phyloP scores from a whole-genome alignment of 2,797 vertebrate species.

The Periparus ater region DNA sequence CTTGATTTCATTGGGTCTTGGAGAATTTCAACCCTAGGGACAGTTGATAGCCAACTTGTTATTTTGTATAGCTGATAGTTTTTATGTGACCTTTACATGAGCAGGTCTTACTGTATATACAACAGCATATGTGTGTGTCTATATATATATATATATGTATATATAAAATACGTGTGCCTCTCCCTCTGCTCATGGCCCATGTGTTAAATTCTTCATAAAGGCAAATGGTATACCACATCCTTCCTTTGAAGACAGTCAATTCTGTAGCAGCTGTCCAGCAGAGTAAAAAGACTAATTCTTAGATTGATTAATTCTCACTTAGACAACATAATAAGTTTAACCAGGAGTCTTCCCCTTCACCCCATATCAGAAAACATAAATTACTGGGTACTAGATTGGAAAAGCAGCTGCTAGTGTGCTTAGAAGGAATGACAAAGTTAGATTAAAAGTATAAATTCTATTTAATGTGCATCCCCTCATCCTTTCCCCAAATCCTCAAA shows the following conservation, averaged over 20 bases:
- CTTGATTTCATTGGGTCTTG: slow-evolving; percentile 36
- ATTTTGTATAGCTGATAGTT: slow-evolving; percentile 10
- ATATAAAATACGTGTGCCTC: background rate
- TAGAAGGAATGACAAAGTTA: background rate
- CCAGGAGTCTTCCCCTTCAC: background rate
- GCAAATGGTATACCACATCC: background rate
- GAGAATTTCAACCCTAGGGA: slow-evolving; percentile 20
- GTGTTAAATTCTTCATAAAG: background rate
- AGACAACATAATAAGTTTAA: background rate
- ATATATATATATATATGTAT: background rate
- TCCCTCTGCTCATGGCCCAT: background rate
- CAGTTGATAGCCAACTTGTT: background rate
- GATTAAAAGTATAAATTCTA: background rate
- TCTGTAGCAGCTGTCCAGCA: background rate
- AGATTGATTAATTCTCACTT: background rate
- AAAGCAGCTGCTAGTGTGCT: background rate
- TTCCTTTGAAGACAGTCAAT: background rate
- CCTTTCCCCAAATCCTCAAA: background rate
- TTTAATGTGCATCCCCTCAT: background rate
- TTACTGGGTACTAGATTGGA: background rate
- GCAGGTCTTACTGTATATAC: background rate
- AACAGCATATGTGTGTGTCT: background rate
- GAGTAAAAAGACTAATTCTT: background rate
- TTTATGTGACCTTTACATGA: background rate
- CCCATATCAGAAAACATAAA: background rate